Conservation (phyloP, 2,113 vertebrate genomes). For the Ailurus styani region DNA sequence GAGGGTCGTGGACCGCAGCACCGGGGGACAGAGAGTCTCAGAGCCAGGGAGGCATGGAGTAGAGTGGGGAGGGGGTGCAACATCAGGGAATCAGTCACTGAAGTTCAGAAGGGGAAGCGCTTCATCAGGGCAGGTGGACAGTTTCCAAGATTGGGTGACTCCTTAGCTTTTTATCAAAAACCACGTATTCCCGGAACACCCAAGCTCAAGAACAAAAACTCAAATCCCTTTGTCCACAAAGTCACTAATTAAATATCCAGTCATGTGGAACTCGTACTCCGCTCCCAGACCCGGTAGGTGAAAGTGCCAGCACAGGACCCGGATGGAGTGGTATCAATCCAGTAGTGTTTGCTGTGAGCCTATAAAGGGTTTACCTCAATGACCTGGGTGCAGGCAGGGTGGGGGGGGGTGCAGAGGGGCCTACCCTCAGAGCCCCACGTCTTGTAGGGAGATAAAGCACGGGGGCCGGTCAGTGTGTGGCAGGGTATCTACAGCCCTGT, state of each 20-base stretch:
- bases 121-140: not conserved
- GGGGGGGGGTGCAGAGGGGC: not conserved
- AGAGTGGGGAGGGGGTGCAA: not conserved
- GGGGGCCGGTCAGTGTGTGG: not conserved
- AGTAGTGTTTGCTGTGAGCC: not conserved
- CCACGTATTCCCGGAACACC: not conserved
- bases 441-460: not conserved
- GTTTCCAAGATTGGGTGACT: constrained; percentile 39
- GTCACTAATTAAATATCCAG: constrained; percentile 51
- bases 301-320: not conserved
- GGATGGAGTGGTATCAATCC: not conserved
- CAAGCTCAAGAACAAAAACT: constrained; percentile 53
- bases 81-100: not conserved
- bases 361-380: not conserved
- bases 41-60: not conserved
- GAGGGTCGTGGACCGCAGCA: not conserved
- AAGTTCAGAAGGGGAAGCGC: not conserved
- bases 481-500: not conserved
- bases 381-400: not conserved
- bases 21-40: not conserved
- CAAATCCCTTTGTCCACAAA: constrained; percentile 60
- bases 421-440: not conserved
- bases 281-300: not conserved
- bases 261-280: not conserved
- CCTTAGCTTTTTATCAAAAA: constrained; percentile 36